phyloP scores from a whole-genome alignment of 2,113 vertebrate genomes.

The Falcunculus frontatus region DNA sequence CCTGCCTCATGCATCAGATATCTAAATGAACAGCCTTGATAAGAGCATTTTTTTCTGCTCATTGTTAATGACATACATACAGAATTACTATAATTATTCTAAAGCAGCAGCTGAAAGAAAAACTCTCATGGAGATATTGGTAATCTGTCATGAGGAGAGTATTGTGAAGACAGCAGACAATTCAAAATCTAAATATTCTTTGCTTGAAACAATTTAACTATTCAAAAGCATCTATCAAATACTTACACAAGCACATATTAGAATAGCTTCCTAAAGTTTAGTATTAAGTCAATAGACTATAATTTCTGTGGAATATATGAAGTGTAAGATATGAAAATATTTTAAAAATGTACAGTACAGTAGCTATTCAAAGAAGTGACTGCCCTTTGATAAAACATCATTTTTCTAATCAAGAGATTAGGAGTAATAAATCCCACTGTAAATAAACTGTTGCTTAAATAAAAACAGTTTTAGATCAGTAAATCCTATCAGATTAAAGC shows the following conservation, averaged over 20 bases:
- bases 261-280: neutral
- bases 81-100: constrained; percentile 7
- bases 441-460: neutral
- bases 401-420: neutral
- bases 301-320: neutral
- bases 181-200: constrained; percentile 23
- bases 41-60: neutral
- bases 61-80: neutral
- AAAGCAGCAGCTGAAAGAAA: constrained; percentile 4
- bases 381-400: neutral
- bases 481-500: neutral
- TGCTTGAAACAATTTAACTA: neutral
- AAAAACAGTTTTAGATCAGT: neutral
- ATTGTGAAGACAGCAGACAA: neutral
- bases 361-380: neutral
- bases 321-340: neutral
- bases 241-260: neutral
- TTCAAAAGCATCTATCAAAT: neutral
- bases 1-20: neutral
- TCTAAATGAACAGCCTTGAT: neutral
- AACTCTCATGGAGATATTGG: neutral
- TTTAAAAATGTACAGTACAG: neutral
- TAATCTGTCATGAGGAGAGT: neutral
- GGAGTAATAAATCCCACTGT: neutral
- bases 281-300: neutral